Percentiles rank a stretch among this genome's conserved stretches.
Evolutionary conservation across 2,888 invertebrate species (phyloP).

Genomic region (Emmelina monodactyla): DNA sequence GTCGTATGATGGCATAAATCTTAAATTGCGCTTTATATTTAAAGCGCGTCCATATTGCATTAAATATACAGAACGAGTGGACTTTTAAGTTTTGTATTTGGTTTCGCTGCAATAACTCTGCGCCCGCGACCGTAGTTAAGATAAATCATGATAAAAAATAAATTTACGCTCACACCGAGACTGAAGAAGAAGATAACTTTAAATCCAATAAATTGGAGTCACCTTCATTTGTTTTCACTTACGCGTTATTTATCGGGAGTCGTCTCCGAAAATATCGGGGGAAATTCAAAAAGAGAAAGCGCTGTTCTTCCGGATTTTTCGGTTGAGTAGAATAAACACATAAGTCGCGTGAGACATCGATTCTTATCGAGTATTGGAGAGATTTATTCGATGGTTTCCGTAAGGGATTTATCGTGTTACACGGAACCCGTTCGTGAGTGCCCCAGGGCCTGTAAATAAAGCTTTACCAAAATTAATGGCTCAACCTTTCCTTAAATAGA

Average conservation of each 20-base stretch:
- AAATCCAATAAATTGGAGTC: conserved; percentile 29
- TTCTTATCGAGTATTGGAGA: conserved; percentile 57
- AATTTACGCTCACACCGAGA: conserved; percentile 31
- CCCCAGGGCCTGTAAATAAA: conserved; percentile 61
- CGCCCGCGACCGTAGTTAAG: conserved; percentile 23
- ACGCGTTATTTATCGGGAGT: conserved; percentile 19
- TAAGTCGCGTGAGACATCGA: conserved; percentile 60
- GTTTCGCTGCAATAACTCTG: conserved; percentile 22
- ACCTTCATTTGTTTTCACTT: conserved; percentile 28
- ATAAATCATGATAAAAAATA: conserved; percentile 31
- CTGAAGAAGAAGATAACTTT: conserved; percentile 31
- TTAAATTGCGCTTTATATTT: background rate
- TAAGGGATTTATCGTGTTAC: conserved; percentile 50
- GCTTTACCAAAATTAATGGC: conserved; percentile 54
- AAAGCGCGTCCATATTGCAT: conserved; percentile 8
- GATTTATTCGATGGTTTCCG: conserved; percentile 59
- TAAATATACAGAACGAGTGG: conserved; percentile 19
- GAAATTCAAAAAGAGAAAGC: conserved; percentile 18
- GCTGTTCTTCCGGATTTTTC: conserved; percentile 44
- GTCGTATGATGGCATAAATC: background rate
- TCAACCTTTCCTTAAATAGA: conserved; percentile 59
- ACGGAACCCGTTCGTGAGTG: conserved; percentile 55
- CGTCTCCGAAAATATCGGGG: conserved; percentile 10
- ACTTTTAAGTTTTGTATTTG: conserved; percentile 23
- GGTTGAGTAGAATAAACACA: conserved; percentile 44